Conservation (phyloP, 1,140 invertebrate species). For the Eumeta japonica region DNA sequence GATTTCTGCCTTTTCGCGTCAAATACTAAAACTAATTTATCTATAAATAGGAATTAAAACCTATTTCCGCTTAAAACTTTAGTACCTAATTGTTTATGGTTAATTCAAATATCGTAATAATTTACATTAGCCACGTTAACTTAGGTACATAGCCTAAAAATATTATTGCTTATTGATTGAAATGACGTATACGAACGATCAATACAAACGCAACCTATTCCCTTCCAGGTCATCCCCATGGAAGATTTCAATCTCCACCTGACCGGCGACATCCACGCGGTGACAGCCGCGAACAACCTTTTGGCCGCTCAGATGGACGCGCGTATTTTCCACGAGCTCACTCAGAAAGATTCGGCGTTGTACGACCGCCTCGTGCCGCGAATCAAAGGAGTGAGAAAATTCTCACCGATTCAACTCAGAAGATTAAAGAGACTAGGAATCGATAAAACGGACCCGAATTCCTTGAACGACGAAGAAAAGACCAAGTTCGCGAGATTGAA, state of each 20-base stretch:
- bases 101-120: too few species aligned
- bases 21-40: too few species aligned
- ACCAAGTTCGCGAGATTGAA: conserved; percentile 81
- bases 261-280: conserved; percentile 98
- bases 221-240: conserved; percentile 92
- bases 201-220: not conserved
- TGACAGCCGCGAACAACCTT: conserved; percentile 96
- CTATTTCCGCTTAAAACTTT: too few species aligned
- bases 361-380: conserved; percentile 79
- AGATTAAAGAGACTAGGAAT: conserved; percentile 84
- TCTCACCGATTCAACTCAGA: conserved; percentile 80
- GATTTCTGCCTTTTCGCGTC: too few species aligned
- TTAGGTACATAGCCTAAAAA: too few species aligned
- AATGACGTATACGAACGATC: too few species aligned
- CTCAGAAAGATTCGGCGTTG: conserved; percentile 82
- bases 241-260: conserved; percentile 99
- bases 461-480: conserved; percentile 78
- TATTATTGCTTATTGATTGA: too few species aligned
- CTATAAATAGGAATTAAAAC: too few species aligned
- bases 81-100: too few species aligned
- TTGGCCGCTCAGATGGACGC: conserved; percentile 93
- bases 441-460: conserved; percentile 80
- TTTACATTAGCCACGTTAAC: too few species aligned
- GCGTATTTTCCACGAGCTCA: conserved; percentile 93
- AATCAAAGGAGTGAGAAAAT: conserved; percentile 74